Conservation (phyloP, 2,113 vertebrate genomes). For the Lepus americanus region DNA sequence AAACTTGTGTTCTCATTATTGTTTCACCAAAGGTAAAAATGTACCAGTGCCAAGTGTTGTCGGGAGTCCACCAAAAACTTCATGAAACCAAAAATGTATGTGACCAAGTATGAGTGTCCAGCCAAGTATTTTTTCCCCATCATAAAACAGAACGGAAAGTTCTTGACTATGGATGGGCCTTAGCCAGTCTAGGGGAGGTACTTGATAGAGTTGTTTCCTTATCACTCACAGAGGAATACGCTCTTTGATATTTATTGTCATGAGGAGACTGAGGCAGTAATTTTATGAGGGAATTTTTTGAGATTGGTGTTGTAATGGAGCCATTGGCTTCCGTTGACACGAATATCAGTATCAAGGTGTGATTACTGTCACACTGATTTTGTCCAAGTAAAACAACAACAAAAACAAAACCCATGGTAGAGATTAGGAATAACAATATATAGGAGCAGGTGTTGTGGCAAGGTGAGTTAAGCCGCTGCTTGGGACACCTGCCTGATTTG, state of each 20-base stretch:
- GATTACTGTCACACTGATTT: not conserved
- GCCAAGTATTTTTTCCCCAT: not conserved
- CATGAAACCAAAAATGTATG: not conserved
- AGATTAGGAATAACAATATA: not conserved
- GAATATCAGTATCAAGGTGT: not conserved
- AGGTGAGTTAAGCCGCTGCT: too few relatives aligned
- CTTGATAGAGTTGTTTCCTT: not conserved
- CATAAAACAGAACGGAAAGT: conserved; percentile 3
- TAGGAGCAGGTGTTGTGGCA: not conserved
- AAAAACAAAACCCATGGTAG: not conserved
- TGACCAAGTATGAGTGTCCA: not conserved
- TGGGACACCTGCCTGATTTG: too few relatives aligned
- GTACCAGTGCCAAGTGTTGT: not conserved
- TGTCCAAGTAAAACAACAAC: not conserved
- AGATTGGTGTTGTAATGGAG: conserved; percentile 37
- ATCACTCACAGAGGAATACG: not conserved
- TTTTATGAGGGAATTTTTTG: not conserved
- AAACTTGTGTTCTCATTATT: not conserved
- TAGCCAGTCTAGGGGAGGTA: not conserved
- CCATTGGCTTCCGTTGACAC: not conserved
- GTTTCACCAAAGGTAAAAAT: not conserved
- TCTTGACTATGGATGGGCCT: not conserved
- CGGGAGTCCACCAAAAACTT: not conserved
- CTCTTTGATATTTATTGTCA: conserved; percentile 23
- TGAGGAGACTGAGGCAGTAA: not conserved